Base-by-base conservation (phyloP, 2,113 vertebrate species). In the Elephas maximus region DNA sequence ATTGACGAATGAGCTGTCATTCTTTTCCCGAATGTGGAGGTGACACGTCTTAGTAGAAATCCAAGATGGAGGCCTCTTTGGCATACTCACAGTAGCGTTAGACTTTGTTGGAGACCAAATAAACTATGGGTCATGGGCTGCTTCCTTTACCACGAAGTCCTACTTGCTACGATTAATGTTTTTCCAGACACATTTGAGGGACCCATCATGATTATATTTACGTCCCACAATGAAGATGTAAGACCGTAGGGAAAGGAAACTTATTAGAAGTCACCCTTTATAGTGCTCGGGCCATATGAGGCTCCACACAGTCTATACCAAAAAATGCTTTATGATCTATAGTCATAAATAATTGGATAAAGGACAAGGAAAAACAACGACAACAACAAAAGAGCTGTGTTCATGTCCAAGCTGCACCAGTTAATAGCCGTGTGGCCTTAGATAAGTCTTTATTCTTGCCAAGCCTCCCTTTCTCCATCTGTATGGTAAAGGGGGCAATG, bases 11-110 rank as follows among this genome's bases (percentile, higher is more conserved):
- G 62, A 93, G 90, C 94, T 91, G 73, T 85, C 88, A 7, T 73
- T 88, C 76, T 90, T 79, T 60, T 23, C 77, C 92, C 83, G 77
- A 88, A 90, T 12, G 81, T 3, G 3, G 67, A 91, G 84, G 74
- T 97, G 97, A 62, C 57, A 15, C 21, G 23, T 81, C 63, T 92
- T 76, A 86, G 81, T 45, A 63, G 87, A 94, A 76, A 88, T 81
- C 48, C 88, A 2, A 41, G 76, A 51, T 9, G 26, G 45, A 9
- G 60, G 57, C 44, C 48, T 77, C 53, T 48, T 63, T 0, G 30
- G 90, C 23, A 11, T 41, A 0, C n/a, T 63, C 60, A 33, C 67
- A 26, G 69, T 37, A 60, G 24, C 77, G 0, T 30, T 28, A 14
- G 69, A 9, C 14, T 45, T 84, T 21, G 2, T 18, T 7, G 10